A percentile compares a stretch with the other conserved stretches of the same genome.
Conservation (phyloP, 2,888 invertebrate genomes). For the Apeira syringaria region DNA sequence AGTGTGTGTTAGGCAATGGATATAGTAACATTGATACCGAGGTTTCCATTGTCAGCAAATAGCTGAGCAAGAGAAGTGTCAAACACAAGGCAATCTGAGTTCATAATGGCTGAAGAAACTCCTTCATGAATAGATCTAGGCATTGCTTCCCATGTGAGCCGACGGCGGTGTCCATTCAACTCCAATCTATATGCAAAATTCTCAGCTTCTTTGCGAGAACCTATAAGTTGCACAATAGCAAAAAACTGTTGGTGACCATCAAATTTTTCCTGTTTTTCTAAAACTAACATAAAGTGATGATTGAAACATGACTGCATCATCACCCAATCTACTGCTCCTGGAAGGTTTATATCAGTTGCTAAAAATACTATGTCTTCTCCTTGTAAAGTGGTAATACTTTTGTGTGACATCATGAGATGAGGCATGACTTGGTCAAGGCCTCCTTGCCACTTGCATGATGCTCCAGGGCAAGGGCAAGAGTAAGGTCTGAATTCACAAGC, state of each 20-base stretch:
- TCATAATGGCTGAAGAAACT: constrained; percentile 97
- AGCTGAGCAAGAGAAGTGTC: constrained; percentile 99
- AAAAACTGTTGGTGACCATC: constrained; percentile 98
- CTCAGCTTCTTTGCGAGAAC: constrained; percentile 99
- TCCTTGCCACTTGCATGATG: constrained; percentile 99
- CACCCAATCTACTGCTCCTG: constrained; percentile 99
- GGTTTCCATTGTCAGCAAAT: constrained; percentile 99
- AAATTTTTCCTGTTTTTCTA: constrained; percentile 99
- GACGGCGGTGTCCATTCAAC: constrained; percentile 96
- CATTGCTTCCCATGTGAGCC: constrained; percentile 99
- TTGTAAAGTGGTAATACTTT: constrained; percentile 98
- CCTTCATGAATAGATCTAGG: constrained; percentile 99
- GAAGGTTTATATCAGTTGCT: constrained; percentile 99
- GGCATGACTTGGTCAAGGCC: constrained; percentile 99
- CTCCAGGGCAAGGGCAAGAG: constrained; percentile 99
- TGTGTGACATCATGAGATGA: constrained; percentile 98
- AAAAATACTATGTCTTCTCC: constrained; percentile 99
- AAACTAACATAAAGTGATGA: constrained; percentile 99
- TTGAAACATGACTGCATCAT: constrained; percentile 99
- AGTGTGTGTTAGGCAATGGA: constrained; percentile 88
- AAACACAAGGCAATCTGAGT: constrained; percentile 99
- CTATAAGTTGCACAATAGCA: constrained; percentile 99
- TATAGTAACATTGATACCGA: constrained; percentile 99
- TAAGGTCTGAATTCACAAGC: constrained; percentile 99
- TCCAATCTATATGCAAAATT: constrained; percentile 99